Evolutionary conservation across 2,113 vertebrate species (phyloP).

Genomic region (Callipepla californica): DNA sequence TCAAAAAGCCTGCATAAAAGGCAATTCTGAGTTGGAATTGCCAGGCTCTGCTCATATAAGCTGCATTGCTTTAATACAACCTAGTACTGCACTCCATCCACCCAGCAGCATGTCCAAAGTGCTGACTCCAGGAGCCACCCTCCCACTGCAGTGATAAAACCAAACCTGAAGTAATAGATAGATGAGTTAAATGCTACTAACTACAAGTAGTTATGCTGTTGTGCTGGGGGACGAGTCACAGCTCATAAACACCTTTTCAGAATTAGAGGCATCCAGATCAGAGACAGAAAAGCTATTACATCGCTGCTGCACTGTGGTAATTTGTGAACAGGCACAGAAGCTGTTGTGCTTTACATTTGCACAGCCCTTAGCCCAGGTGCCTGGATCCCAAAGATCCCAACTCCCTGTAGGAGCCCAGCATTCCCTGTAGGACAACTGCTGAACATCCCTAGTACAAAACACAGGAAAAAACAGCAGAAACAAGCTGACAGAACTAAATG

Average conservation of each 20-base stretch:
- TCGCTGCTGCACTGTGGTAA: accelerated
- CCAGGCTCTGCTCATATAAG: not conserved
- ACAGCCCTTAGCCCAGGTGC: not conserved
- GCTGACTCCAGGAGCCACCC: not conserved
- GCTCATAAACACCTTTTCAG: not conserved
- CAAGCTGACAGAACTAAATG: not conserved
- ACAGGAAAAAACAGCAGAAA: not conserved
- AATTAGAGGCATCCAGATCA: not conserved
- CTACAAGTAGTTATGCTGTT: not conserved
- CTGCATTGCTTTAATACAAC: not conserved
- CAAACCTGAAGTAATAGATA: not conserved
- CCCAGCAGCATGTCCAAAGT: not conserved
- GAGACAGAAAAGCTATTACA: not conserved
- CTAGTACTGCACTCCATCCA: not conserved
- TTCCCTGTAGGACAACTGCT: not conserved
- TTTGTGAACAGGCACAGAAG: not conserved
- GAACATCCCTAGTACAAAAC: not conserved
- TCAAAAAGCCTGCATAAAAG: not conserved
- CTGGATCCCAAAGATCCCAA: not conserved
- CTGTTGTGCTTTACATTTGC: not conserved
- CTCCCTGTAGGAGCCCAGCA: not conserved
- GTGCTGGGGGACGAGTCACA: not conserved
- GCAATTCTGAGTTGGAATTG: not conserved
- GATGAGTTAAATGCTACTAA: not conserved
- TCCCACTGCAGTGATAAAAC: not conserved